These are phyloP conservation scores for Poecilia latipinna DNA, from an alignment of 2,113 vertebrate genomes.

Conservation along the genomic window DNA sequence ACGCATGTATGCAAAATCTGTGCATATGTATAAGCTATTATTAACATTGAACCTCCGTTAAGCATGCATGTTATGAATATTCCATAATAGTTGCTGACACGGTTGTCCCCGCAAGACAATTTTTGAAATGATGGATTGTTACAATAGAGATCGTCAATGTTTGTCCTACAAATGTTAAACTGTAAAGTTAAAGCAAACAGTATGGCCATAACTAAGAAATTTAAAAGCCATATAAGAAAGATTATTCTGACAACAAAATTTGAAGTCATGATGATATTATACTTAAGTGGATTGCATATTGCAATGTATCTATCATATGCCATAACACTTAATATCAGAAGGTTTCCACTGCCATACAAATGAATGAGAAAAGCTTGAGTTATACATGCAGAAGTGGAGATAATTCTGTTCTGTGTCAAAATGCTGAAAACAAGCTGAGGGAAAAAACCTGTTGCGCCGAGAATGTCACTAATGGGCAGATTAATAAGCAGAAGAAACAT, in stretches of 20 bases:
- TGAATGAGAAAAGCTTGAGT: constrained; percentile 66
- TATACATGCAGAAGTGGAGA: constrained; percentile 63
- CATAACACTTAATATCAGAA: constrained; percentile 68
- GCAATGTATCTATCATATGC: constrained; percentile 75
- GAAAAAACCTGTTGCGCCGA: constrained; percentile 68
- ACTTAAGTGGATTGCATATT: constrained; percentile 70
- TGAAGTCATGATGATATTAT: constrained; percentile 61
- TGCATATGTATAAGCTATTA: constrained; percentile 63
- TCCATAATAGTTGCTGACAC: constrained; percentile 63
- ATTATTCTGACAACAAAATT: constrained; percentile 50
- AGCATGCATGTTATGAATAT: background rate
- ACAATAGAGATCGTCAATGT: constrained; percentile 67
- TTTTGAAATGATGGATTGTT: constrained; percentile 71
- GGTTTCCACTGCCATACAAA: constrained; percentile 56
- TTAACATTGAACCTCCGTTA: constrained; percentile 29
- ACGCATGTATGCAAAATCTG: constrained; percentile 66
- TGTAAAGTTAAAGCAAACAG: constrained; percentile 28
- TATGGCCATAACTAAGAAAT: background rate
- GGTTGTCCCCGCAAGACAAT: constrained; percentile 62
- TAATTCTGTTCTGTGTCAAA: constrained; percentile 47
- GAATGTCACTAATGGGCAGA: constrained; percentile 66
- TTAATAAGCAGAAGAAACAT: constrained; percentile 75
- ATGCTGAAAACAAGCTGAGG: constrained; percentile 63
- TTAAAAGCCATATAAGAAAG: constrained; percentile 41
- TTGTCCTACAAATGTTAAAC: constrained; percentile 56